phyloP scores from a whole-genome alignment of 2,797 vertebrate species.

The Pseudochromis fuscus region DNA sequence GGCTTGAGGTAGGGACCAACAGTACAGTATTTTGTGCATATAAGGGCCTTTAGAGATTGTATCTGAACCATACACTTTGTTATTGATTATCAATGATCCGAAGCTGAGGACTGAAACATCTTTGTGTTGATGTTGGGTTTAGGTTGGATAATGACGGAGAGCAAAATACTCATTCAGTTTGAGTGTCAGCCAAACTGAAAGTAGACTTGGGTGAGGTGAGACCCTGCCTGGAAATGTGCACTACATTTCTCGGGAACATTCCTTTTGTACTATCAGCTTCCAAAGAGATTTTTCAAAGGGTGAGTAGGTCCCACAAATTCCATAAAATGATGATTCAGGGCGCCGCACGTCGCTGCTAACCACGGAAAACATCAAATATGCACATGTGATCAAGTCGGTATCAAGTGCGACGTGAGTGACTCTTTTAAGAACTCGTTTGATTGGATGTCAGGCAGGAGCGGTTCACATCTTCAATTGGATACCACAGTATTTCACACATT shows the following conservation, averaged over 20 bases:
- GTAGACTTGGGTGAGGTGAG: constrained; percentile 12
- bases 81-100: background rate
- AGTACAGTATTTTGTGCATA: background rate
- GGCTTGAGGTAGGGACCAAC: background rate
- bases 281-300: constrained; percentile 52
- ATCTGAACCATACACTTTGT: background rate
- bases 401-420: background rate
- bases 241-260: constrained; percentile 25
- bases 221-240: constrained; percentile 17
- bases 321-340: constrained; percentile 23
- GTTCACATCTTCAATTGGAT: background rate
- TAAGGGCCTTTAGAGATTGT: background rate
- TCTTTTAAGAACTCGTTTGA: background rate
- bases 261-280: constrained; percentile 44
- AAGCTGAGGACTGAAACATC: background rate
- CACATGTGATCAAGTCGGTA: constrained; percentile 26
- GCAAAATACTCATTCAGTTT: constrained; percentile 21
- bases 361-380: constrained; percentile 37
- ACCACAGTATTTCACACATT: constrained; percentile 1
- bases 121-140: constrained; percentile 1
- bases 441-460: background rate
- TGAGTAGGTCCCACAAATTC: background rate
- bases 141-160: constrained; percentile 16
- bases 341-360: background rate
- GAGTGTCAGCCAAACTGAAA: constrained; percentile 17